A percentile compares a stretch with the other conserved stretches of the same genome.
These are phyloP conservation scores for Phyllopteryx taeniolatus DNA, from an alignment of 2,113 vertebrate species.

Conservation along the genomic window DNA sequence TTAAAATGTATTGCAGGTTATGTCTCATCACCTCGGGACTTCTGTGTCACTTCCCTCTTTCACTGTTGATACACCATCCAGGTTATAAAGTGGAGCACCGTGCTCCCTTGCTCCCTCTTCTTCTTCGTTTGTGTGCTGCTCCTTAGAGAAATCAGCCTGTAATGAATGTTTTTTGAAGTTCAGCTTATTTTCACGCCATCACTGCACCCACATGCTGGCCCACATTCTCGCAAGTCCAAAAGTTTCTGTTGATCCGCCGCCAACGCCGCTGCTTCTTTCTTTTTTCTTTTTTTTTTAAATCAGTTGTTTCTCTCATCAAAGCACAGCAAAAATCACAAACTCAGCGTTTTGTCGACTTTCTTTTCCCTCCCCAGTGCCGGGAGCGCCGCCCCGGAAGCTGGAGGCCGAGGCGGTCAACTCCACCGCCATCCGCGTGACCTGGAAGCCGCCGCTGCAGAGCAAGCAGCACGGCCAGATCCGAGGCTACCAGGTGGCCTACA, in stretches of 20 bases:
- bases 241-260: conserved; percentile 29
- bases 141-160: conserved; percentile 59
- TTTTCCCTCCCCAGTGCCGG: conserved; percentile 80
- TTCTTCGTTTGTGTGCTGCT: conserved; percentile 47
- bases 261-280: background rate
- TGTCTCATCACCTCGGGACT: conserved; percentile 32
- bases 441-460: conserved; percentile 89
- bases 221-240: conserved; percentile 14
- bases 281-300: background rate
- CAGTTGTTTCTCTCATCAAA: conserved; percentile 42
- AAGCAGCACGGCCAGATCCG: conserved; percentile 98
- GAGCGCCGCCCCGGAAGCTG: conserved; percentile 91
- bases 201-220: conserved; percentile 40
- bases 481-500: conserved; percentile 94
- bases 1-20: conserved; percentile 23
- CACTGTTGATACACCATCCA: conserved; percentile 17
- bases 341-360: conserved; percentile 22
- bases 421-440: conserved; percentile 88
- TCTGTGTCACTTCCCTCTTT: conserved; percentile 30
- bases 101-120: conserved; percentile 10
- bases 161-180: conserved; percentile 72
- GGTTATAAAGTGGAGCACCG: conserved; percentile 29
- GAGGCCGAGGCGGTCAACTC: conserved; percentile 94
- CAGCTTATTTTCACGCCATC: conserved; percentile 54
- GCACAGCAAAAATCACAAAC: conserved; percentile 25